Conservation (phyloP, 2,113 vertebrate genomes). For the Pelodiscus sinensis region DNA sequence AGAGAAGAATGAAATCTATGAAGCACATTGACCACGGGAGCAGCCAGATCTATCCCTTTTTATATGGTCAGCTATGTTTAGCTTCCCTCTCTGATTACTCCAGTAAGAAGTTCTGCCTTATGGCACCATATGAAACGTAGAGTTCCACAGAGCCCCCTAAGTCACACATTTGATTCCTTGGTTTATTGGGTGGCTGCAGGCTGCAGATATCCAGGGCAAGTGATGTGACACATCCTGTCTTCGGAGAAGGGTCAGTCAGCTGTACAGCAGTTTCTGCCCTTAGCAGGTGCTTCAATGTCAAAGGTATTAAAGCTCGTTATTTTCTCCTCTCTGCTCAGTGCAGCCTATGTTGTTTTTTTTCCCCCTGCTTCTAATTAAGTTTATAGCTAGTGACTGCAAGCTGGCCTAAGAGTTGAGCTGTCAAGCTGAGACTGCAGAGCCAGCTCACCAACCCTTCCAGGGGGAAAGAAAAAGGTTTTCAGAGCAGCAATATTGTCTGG, state of each 20-base stretch:
- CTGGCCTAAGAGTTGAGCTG: constrained; percentile 34
- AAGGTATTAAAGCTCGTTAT: constrained; percentile 57
- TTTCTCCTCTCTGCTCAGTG: constrained; percentile 26
- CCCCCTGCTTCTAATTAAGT: constrained; percentile 51
- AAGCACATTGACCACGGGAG: background rate
- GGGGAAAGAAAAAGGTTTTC: constrained; percentile 52
- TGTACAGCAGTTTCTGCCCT: constrained; percentile 22
- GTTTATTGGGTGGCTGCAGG: background rate
- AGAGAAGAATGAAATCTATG: background rate
- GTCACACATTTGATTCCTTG: accelerated
- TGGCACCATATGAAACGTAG: background rate
- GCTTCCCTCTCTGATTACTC: background rate
- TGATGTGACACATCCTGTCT: background rate
- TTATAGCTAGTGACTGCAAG: constrained; percentile 31
- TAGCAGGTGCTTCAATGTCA: constrained; percentile 60
- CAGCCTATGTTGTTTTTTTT: constrained; percentile 16
- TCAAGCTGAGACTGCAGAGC: constrained; percentile 27
- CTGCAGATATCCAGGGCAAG: background rate
- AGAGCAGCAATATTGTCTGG: constrained; percentile 35
- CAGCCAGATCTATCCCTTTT: background rate
- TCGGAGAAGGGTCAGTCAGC: constrained; percentile 11
- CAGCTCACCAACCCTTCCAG: constrained; percentile 31
- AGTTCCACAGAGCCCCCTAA: background rate
- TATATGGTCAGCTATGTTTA: background rate
- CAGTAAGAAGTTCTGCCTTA: background rate